Evolutionary conservation across 1,140 invertebrate genomes (phyloP), one percentile per base, ranked within the genome.

Genomic region (Halesus radiatus): DNA sequence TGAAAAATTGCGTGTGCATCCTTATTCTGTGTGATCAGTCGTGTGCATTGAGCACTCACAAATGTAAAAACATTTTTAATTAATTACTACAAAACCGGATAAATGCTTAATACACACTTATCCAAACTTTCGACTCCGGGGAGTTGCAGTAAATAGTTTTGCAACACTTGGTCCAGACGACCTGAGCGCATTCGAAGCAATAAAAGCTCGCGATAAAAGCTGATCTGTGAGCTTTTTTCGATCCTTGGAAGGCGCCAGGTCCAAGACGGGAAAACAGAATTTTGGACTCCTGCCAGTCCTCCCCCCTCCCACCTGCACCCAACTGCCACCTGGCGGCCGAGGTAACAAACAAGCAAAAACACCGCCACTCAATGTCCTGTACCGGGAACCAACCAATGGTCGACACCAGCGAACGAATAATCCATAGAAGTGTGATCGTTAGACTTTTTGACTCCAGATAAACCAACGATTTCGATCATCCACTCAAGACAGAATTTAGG

Each of bases 181-280:
- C 50, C 50, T 29, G 68, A 72, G 68, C 68, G 68, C 68, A 72
- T 72, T 72, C 20, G 72, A 53, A 76, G 81, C 81, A 80, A 83
- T 83, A 83, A 83, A 83, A 83, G 72, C 86, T 86, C 86, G 86
- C 86, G 88, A 89, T 90, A 90, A 89, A 89, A 89, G 88, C 87
- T 88, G 88, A 89, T 89, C 88, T 88, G 87, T 85, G 86, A 87
- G 88, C 87, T 87, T 81, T 81, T 81, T 84, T 87, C 81, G 84
- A 6, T n/a, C 66, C 70, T 20, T 26, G 37, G 32, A 26, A 82
- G 81, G 81, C 81, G 81, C 81, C 81, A 82, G 26, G 81, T 82
- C 84, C 86, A 86, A 85, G 86, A 86, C 86, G 86, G 85, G 87
- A 88, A 89, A 89, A 89, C 88, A 89, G 85, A 86, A 88, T 85